phyloP scores from a whole-genome alignment of 2,797 vertebrate species.

The Alca torda region DNA sequence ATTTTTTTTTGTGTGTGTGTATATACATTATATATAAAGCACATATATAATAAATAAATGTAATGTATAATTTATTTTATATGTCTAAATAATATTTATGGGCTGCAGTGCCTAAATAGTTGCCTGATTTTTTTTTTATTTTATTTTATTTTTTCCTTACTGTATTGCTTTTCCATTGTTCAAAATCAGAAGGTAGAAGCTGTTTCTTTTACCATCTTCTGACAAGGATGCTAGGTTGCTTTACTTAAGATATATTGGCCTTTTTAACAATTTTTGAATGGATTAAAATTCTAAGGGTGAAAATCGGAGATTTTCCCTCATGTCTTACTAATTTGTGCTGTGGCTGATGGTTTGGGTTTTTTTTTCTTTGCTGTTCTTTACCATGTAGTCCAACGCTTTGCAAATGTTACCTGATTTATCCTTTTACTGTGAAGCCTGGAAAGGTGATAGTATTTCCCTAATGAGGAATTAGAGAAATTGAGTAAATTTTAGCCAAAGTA shows the following conservation, averaged over 20 bases:
- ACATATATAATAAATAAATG: background rate
- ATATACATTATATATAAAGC: background rate
- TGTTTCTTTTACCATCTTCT: background rate
- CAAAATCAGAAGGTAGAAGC: background rate
- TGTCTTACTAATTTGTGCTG: background rate
- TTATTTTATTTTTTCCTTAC: background rate
- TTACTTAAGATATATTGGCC: background rate
- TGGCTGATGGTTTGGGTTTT: background rate
- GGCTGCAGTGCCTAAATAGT: background rate
- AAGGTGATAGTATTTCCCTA: background rate
- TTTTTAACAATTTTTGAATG: background rate
- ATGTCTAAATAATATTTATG: background rate
- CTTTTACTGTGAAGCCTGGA: background rate
- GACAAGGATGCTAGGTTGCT: background rate
- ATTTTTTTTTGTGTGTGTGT: accelerated
- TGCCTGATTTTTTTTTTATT: background rate
- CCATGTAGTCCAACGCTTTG: background rate
- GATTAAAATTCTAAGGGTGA: background rate
- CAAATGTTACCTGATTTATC: background rate
- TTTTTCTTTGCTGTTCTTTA: background rate
- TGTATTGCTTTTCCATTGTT: background rate
- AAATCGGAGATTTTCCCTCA: background rate
- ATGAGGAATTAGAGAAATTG: background rate
- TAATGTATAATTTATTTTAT: background rate
- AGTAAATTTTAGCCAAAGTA: background rate